phyloP scores from a whole-genome alignment of 2,888 invertebrate species.

The Venusia cambrica region DNA sequence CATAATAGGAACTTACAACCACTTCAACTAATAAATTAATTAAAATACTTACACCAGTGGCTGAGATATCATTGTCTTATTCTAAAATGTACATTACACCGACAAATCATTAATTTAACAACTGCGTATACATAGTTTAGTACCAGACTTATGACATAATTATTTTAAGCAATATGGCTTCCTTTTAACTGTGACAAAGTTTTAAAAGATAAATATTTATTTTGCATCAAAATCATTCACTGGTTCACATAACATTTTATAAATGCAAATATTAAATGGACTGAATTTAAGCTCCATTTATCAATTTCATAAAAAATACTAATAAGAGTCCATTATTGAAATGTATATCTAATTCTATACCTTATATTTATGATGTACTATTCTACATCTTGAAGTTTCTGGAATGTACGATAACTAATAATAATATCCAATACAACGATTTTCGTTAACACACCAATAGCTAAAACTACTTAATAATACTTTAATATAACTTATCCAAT shows the following conservation, averaged over 20 bases:
- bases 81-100: constrained; percentile 31
- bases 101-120: constrained; percentile 23
- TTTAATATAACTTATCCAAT: constrained; percentile 59
- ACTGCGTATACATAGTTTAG: constrained; percentile 23
- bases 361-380: constrained; percentile 20
- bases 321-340: constrained; percentile 18
- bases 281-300: constrained; percentile 29
- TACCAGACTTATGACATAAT: constrained; percentile 12
- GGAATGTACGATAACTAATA: constrained; percentile 42
- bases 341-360: too few relatives aligned
- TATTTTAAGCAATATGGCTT: not conserved
- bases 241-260: constrained; percentile 22
- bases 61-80: constrained; percentile 41
- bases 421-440: constrained; percentile 32
- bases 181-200: too few relatives aligned
- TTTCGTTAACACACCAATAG: constrained; percentile 52
- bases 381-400: constrained; percentile 33
- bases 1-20: constrained; percentile 73
- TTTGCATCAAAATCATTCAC: constrained; percentile 8
- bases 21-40: constrained; percentile 48
- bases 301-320: constrained; percentile 13
- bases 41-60: constrained; percentile 49
- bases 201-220: too few relatives aligned
- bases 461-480: constrained; percentile 55
- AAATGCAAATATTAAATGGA: constrained; percentile 31